Evolutionary conservation across 2,888 invertebrate genomes (phyloP).

Genomic region (Rotaria magnacalcarata): DNA sequence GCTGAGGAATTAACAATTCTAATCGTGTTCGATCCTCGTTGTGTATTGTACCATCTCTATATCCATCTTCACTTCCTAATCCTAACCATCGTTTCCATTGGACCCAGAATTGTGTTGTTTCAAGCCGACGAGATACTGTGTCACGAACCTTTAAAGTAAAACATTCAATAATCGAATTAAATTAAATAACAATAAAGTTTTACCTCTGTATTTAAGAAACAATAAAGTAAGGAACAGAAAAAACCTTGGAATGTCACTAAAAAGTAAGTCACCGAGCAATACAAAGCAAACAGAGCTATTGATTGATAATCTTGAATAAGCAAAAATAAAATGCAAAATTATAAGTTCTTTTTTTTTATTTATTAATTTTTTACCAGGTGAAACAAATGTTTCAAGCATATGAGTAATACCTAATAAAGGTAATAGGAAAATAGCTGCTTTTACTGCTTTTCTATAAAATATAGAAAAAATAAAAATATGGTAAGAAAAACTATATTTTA

Average conservation of each 20-base stretch:
- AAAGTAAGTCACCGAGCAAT: constrained; percentile 34
- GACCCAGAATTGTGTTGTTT: neutral
- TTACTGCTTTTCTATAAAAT: constrained; percentile 60
- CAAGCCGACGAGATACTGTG: neutral
- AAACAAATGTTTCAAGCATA: constrained; percentile 54
- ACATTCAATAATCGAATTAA: neutral
- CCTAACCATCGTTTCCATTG: neutral
- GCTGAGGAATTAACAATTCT: neutral
- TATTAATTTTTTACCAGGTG: neutral
- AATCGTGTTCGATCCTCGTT: neutral
- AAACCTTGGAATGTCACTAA: constrained; percentile 62
- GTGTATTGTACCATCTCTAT: no score
- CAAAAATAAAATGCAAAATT: neutral
- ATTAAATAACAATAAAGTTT: constrained; percentile 17
- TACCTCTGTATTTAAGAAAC: constrained; percentile 62
- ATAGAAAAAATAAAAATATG: neutral
- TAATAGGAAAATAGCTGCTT: constrained; percentile 61
- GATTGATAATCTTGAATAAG: neutral
- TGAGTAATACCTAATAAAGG: constrained; percentile 62
- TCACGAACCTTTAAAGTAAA: neutral
- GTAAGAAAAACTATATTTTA: neutral
- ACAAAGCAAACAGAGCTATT: constrained; percentile 27
- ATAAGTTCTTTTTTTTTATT: neutral
- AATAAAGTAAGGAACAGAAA: constrained; percentile 62
- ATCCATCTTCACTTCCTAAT: neutral